Evolutionary conservation across 2,113 vertebrate species (phyloP).

Genomic region (Eonycteris spelaea): DNA sequence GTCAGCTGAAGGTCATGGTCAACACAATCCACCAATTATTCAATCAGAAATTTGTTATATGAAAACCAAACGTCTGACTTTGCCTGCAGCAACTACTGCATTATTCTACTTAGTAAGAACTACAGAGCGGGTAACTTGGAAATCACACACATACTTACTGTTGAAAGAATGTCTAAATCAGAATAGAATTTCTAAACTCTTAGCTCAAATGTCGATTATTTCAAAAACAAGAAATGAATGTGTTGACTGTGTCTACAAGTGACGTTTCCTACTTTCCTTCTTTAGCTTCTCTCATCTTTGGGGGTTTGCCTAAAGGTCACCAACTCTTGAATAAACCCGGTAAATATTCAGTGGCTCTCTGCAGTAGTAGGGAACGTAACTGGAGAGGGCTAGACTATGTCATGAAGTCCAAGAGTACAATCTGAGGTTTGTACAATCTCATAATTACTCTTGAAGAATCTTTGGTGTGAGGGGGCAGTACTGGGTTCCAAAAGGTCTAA

Average conservation of each 20-base stretch:
- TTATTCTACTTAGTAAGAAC: background rate
- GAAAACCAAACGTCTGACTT: background rate
- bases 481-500: background rate
- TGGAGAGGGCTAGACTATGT: background rate
- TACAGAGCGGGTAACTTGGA: background rate
- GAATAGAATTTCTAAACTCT: conserved; percentile 40
- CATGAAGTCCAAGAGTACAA: background rate
- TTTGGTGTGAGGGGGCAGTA: background rate
- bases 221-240: conserved; percentile 20
- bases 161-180: conserved; percentile 9
- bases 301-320: background rate
- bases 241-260: background rate
- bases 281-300: conserved; percentile 9
- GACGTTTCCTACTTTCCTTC: conserved; percentile 4
- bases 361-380: background rate
- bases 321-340: background rate
- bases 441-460: background rate
- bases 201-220: conserved; percentile 5
- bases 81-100: background rate
- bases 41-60: background rate
- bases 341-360: background rate
- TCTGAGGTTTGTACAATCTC: background rate
- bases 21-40: background rate
- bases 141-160: background rate
- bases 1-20: background rate